These are phyloP conservation scores for Drosophila willistoni DNA, from an alignment of 1,140 invertebrate genomes.

Conservation along the genomic window DNA sequence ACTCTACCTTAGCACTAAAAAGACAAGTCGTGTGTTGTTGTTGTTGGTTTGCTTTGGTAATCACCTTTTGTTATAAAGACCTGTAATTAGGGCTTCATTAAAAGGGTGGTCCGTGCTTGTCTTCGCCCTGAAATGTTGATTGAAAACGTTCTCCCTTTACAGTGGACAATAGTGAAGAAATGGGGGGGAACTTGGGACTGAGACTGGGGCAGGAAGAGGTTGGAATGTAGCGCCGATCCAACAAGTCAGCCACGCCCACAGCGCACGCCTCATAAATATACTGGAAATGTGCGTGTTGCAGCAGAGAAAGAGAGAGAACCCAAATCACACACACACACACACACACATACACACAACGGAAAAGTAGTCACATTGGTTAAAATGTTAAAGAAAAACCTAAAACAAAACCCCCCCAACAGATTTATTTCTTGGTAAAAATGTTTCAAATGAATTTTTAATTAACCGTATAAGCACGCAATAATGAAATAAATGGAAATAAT, in stretches of 20 bases:
- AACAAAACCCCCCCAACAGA: background rate
- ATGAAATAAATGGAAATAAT: no score
- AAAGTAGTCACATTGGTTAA: conserved; percentile 45
- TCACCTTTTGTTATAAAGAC: conserved; percentile 81
- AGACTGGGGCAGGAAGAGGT: background rate
- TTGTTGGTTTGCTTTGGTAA: conserved; percentile 77
- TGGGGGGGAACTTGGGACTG: no score
- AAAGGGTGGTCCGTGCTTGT: conserved; percentile 79
- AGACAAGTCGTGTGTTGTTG: background rate
- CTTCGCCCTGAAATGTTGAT: conserved; percentile 78
- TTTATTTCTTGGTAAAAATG: background rate
- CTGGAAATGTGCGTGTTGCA: conserved; percentile 68
- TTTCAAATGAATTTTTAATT: background rate
- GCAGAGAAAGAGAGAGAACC: background rate
- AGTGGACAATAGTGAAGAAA: background rate
- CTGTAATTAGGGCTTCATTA: conserved; percentile 80
- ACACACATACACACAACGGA: no score
- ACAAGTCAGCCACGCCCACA: conserved; percentile 72
- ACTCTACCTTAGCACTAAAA: no score
- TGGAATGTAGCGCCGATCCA: conserved; percentile 75
- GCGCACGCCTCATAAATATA: conserved; percentile 81
- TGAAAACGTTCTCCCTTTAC: conserved; percentile 56
- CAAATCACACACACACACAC: no score
- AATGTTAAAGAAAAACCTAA: background rate
- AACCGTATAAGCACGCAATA: background rate